Percentiles rank a stretch among this genome's conserved stretches.
These are phyloP conservation scores for Hypomecis punctinalis DNA, from an alignment of 2,888 invertebrate genomes.

Conservation along the genomic window DNA sequence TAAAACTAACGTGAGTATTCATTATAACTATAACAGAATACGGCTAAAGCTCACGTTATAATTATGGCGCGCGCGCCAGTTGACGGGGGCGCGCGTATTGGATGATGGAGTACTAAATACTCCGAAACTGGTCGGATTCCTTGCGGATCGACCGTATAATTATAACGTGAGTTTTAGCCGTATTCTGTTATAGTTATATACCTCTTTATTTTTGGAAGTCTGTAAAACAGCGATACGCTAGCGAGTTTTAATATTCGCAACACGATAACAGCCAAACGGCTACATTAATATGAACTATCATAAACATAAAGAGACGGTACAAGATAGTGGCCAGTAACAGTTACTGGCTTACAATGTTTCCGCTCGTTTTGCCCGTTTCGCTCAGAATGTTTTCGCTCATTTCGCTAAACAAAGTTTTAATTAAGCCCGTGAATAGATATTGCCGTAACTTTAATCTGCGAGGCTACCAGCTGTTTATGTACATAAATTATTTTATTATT, in stretches of 20 bases:
- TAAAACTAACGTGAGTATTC: no score
- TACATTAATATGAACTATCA: slow-evolving; percentile 62
- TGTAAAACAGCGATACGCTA: background rate
- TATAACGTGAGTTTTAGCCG: no score
- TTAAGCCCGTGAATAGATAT: slow-evolving; percentile 29
- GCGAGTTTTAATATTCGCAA: slow-evolving; percentile 51
- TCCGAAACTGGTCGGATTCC: no score
- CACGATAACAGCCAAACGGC: slow-evolving; percentile 54
- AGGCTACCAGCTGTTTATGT: slow-evolving; percentile 25
- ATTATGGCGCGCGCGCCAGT: no score
- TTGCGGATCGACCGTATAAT: no score
- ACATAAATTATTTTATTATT: slow-evolving; percentile 26
- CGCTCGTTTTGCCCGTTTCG: slow-evolving; percentile 24
- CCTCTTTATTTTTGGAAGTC: no score
- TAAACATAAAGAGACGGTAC: slow-evolving; percentile 41
- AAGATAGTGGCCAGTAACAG: slow-evolving; percentile 32
- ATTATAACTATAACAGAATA: no score
- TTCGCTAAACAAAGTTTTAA: slow-evolving; percentile 31
- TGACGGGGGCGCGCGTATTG: no score
- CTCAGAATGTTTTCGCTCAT: slow-evolving; percentile 28
- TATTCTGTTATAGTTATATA: no score
- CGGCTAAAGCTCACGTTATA: no score
- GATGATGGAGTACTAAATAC: no score
- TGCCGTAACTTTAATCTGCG: slow-evolving; percentile 28
- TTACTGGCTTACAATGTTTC: slow-evolving; percentile 35